Evolutionary conservation across 1,140 invertebrate species (phyloP).

Genomic region (Matsumurasca onukii): DNA sequence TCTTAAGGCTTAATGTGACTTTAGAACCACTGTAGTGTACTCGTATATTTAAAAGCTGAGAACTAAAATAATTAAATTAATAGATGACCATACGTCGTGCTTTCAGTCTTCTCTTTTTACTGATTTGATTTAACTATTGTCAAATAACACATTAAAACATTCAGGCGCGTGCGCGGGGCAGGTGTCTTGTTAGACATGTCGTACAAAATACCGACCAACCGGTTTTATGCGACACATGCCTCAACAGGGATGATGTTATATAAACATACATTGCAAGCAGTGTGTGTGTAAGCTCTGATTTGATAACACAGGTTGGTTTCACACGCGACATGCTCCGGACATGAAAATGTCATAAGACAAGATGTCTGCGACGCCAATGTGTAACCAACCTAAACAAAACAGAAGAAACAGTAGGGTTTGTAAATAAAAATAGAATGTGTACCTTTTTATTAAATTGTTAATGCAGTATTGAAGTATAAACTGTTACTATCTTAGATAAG

Average conservation of each 20-base stretch:
- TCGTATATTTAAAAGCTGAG: background rate
- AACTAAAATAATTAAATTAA: background rate
- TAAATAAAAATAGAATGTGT: no score
- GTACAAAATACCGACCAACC: background rate
- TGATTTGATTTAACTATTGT: background rate
- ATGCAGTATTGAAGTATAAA: no score
- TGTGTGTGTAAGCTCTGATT: no score
- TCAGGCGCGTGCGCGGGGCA: background rate
- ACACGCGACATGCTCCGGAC: background rate
- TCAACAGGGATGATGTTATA: background rate
- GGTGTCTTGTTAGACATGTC: background rate
- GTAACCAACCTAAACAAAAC: no score
- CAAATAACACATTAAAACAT: background rate
- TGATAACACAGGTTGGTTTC: conserved; percentile 3
- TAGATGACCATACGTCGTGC: background rate
- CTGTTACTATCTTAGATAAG: no score
- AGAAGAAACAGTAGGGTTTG: no score
- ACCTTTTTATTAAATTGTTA: no score
- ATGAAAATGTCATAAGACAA: background rate
- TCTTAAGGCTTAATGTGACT: background rate
- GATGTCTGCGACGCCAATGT: no score
- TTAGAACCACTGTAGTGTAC: background rate
- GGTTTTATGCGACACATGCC: background rate
- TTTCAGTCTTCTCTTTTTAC: background rate
- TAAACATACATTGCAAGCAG: background rate